Evolutionary conservation across 2,797 vertebrate genomes (phyloP).

Genomic region (Periparus ater): DNA sequence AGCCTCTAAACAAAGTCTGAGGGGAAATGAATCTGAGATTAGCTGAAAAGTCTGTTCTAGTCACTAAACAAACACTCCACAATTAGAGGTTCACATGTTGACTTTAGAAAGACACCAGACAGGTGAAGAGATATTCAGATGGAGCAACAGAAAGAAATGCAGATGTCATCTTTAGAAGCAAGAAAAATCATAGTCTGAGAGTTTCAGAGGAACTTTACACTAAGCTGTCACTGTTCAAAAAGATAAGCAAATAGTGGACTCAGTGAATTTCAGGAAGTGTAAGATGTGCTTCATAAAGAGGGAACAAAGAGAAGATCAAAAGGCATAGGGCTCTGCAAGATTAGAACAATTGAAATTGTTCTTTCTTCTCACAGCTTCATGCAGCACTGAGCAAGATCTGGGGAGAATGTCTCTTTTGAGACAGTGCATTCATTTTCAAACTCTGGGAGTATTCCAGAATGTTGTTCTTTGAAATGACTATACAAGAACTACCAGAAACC

Average conservation of each 20-base stretch:
- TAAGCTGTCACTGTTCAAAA: background rate
- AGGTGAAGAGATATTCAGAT: background rate
- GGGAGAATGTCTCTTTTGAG: background rate
- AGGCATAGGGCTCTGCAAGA: background rate
- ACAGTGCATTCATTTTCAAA: background rate
- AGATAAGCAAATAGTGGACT: constrained; percentile 10
- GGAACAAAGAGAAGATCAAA: constrained; percentile 47
- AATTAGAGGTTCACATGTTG: background rate
- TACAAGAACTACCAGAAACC: background rate
- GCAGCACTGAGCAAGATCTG: background rate
- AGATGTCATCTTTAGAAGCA: background rate
- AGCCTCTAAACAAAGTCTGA: background rate
- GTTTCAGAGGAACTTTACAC: background rate
- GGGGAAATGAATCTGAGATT: background rate
- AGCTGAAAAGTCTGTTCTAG: background rate
- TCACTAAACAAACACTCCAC: background rate
- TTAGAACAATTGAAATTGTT: constrained; percentile 13
- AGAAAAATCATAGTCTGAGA: background rate
- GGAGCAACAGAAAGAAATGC: background rate
- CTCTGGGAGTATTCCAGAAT: background rate
- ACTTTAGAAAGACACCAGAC: background rate
- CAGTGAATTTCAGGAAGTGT: background rate
- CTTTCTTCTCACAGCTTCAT: background rate
- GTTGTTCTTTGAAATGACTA: background rate
- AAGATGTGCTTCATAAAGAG: background rate